These are phyloP conservation scores for Chelon labrosus DNA, from an alignment of 2,797 vertebrate species.

Conservation along the genomic window DNA sequence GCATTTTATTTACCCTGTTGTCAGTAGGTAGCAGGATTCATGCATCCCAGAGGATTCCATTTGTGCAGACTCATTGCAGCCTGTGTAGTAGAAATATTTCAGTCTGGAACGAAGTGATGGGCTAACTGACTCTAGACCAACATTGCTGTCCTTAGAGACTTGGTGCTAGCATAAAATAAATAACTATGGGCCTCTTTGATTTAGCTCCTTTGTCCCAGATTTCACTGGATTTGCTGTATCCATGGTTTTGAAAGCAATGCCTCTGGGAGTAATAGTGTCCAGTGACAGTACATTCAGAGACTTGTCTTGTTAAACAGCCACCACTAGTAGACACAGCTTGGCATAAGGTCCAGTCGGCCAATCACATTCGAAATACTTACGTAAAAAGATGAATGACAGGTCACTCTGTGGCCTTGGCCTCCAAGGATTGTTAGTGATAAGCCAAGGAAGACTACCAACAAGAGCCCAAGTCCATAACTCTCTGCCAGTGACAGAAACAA, in stretches of 20 bases:
- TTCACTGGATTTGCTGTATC: slow-evolving; percentile 48
- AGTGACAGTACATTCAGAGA: slow-evolving; percentile 43
- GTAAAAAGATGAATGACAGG: slow-evolving; percentile 47
- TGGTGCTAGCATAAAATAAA: slow-evolving; percentile 1
- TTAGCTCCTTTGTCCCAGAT: slow-evolving; percentile 27
- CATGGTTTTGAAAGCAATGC: slow-evolving; percentile 49
- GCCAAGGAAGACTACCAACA: slow-evolving; percentile 36
- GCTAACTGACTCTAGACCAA: background rate
- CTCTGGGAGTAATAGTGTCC: slow-evolving; percentile 7
- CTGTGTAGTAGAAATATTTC: background rate
- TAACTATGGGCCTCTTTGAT: slow-evolving; percentile 21
- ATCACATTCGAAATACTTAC: slow-evolving; percentile 34
- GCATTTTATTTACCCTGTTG: too few species aligned
- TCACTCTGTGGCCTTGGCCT: slow-evolving; percentile 28
- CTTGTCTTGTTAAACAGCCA: slow-evolving; percentile 32
- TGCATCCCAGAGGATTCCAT: background rate
- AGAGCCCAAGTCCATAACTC: slow-evolving; percentile 49
- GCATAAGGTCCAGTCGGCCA: slow-evolving; percentile 35
- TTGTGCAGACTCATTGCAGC: background rate
- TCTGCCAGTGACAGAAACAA: slow-evolving; percentile 37
- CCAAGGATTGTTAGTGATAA: slow-evolving; percentile 29
- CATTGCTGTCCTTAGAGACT: slow-evolving; percentile 1
- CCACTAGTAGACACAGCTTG: slow-evolving; percentile 14
- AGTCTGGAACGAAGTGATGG: slow-evolving; percentile 24
- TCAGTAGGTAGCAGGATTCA: background rate